A percentile compares a stretch with the other conserved stretches of the same genome.
Evolutionary conservation across 1,140 invertebrate species (phyloP).

Genomic region (Drosophila tsacasi): DNA sequence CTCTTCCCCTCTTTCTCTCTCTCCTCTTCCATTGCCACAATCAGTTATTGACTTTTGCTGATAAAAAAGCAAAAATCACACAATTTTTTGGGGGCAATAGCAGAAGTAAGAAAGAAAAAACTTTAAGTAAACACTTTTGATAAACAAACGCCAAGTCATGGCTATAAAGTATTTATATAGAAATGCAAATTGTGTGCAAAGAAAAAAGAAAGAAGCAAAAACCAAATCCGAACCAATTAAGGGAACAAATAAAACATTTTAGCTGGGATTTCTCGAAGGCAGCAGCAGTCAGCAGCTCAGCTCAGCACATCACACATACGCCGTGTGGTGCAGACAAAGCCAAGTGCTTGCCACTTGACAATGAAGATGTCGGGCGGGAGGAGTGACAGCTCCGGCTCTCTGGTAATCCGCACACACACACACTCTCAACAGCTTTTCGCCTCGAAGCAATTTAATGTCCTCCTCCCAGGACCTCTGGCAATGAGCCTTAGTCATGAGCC

Average conservation of each 20-base stretch:
- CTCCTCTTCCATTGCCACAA: slow-evolving; percentile 44
- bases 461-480: slow-evolving; percentile 17
- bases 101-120: slow-evolving; percentile 3
- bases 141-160: slow-evolving; percentile 60
- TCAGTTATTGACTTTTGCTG: slow-evolving; percentile 81
- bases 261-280: slow-evolving; percentile 4
- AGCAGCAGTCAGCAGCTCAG: background rate
- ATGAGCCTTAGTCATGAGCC: slow-evolving; percentile 23
- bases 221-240: slow-evolving; percentile 46
- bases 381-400: slow-evolving; percentile 11
- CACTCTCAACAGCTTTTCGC: slow-evolving; percentile 1
- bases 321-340: slow-evolving; percentile 30
- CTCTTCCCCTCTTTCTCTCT: background rate
- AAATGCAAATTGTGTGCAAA: slow-evolving; percentile 28
- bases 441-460: slow-evolving; percentile 24
- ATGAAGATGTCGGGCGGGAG: slow-evolving; percentile 31
- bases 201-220: background rate
- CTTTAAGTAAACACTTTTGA: slow-evolving; percentile 57
- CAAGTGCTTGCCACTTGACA: slow-evolving; percentile 41
- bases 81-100: slow-evolving; percentile 19
- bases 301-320: slow-evolving; percentile 46
- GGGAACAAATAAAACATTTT: slow-evolving; percentile 41
- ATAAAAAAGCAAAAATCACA: slow-evolving; percentile 48
- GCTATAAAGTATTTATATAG: slow-evolving; percentile 21
- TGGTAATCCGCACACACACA: slow-evolving; percentile 3